phyloP scores from a whole-genome alignment of 2,113 vertebrate genomes.

The Pagrus major region DNA sequence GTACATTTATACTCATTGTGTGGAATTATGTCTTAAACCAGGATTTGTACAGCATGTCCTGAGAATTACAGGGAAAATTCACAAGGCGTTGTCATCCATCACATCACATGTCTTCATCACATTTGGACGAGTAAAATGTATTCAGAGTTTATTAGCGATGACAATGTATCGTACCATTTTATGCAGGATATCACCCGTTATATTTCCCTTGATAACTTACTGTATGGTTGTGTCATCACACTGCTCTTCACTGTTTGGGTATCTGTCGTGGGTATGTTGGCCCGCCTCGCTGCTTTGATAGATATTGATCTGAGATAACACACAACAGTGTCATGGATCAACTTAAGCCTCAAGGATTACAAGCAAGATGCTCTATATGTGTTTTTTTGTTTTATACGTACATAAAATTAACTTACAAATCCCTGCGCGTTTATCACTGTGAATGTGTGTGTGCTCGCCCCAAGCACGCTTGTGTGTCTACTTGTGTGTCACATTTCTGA shows the following conservation, averaged over 20 bases:
- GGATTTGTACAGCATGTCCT: neutral
- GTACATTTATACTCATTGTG: neutral
- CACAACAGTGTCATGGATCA: conserved; percentile 35
- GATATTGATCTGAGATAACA: conserved; percentile 33
- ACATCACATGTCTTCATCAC: neutral
- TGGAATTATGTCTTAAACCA: neutral
- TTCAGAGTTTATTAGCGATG: neutral
- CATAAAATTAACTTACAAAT: conserved; percentile 24
- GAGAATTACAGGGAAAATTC: neutral
- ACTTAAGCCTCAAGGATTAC: conserved; percentile 5
- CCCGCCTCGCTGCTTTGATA: neutral
- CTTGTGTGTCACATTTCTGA: conserved; percentile 20
- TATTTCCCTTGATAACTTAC: neutral
- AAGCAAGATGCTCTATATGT: neutral
- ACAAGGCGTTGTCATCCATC: neutral
- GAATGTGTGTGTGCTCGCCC: neutral
- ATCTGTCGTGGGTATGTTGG: neutral
- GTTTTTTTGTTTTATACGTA: neutral
- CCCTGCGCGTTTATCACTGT: conserved; percentile 2
- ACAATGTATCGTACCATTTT: neutral
- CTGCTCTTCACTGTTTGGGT: neutral
- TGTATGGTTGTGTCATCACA: neutral
- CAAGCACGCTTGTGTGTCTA: neutral
- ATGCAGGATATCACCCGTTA: neutral
- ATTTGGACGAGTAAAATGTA: neutral